Conservation (phyloP, 2,113 vertebrate species). For the Motacilla alba region DNA sequence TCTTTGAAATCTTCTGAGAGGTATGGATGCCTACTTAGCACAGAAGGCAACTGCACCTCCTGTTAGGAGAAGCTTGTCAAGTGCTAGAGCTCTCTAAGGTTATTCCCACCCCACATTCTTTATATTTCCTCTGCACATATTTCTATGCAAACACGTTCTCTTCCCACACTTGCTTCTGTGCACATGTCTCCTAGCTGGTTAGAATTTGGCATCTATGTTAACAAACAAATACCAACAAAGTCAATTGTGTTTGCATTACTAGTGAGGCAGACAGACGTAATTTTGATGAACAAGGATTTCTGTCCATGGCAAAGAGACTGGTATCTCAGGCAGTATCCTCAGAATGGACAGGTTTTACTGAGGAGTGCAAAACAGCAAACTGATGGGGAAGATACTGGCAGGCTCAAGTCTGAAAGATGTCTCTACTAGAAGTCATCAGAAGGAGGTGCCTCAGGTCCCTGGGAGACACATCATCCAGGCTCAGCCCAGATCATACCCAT, state of each 20-base stretch:
- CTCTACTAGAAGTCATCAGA: not conserved
- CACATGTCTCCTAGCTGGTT: not conserved
- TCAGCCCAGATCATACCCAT: not conserved
- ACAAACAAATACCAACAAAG: not conserved
- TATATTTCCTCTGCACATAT: not conserved
- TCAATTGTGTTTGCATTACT: not conserved
- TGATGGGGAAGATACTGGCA: not conserved
- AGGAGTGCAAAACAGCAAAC: not conserved
- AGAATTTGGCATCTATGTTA: not conserved
- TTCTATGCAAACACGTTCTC: not conserved
- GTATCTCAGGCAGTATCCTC: not conserved
- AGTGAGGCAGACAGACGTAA: not conserved
- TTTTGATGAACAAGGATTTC: not conserved
- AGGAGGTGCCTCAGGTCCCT: not conserved
- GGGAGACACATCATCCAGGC: not conserved
- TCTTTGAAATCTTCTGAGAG: not conserved
- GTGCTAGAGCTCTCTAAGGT: not conserved
- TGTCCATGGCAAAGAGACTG: not conserved
- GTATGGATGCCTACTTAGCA: not conserved
- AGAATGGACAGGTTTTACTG: not conserved
- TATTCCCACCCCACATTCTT: not conserved
- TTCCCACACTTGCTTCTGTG: not conserved
- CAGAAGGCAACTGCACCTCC: not conserved
- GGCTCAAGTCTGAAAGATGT: not conserved
- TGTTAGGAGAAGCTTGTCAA: not conserved